These are phyloP conservation scores for Caenorhabditis becei DNA, from an alignment of 2,888 invertebrate genomes.

Conservation along the genomic window DNA sequence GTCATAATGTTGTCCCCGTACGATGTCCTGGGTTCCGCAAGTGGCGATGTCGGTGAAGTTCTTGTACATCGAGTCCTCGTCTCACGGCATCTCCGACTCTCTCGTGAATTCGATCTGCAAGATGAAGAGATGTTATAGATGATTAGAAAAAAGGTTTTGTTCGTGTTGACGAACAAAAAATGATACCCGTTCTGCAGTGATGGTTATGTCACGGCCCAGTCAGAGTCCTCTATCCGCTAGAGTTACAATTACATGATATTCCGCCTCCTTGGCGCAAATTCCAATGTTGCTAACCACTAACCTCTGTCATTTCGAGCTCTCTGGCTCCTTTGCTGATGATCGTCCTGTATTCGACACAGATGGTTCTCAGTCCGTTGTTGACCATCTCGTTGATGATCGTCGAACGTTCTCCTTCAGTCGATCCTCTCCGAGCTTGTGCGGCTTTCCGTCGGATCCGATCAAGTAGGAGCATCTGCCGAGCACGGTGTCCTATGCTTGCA, in stretches of 20 bases:
- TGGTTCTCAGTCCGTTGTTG: constrained; percentile 83
- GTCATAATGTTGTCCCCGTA: constrained; percentile 88
- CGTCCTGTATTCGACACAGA: constrained; percentile 84
- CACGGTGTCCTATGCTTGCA: constrained; percentile 84
- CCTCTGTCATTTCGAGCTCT: constrained; percentile 70
- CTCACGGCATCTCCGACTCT: constrained; percentile 84
- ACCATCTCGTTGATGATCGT: constrained; percentile 70
- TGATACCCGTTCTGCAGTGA: constrained; percentile 28
- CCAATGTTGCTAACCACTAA: constrained; percentile 15
- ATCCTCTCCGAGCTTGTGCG: constrained; percentile 81
- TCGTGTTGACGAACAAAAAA: constrained; percentile 6
- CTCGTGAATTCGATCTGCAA: constrained; percentile 73
- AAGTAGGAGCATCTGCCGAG: constrained; percentile 83
- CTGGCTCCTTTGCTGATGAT: constrained; percentile 68
- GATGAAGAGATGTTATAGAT: not conserved
- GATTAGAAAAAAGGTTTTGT: not conserved
- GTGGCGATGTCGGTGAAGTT: constrained; percentile 96
- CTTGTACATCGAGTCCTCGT: constrained; percentile 93
- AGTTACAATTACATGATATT: constrained; percentile 49
- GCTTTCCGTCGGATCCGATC: constrained; percentile 81
- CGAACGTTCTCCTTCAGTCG: constrained; percentile 77
- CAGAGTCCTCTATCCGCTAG: too few relatives aligned
- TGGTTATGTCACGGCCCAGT: too few relatives aligned
- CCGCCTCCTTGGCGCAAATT: constrained; percentile 22
- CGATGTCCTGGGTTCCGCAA: constrained; percentile 93